Evolutionary conservation across 2,888 invertebrate genomes (phyloP).

Genomic region (Cacoxenus indagator): DNA sequence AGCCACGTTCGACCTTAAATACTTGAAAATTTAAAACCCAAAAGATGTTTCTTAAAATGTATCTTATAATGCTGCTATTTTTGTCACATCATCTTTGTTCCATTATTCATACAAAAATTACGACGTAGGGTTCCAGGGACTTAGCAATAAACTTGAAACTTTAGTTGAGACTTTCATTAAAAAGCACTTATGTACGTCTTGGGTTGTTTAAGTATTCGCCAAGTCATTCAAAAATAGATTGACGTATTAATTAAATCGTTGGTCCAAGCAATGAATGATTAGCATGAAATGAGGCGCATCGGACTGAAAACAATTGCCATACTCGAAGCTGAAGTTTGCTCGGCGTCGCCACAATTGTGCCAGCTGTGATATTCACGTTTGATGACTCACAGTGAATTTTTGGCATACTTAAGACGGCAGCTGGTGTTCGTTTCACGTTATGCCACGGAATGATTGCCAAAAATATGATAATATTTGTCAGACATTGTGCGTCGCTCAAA

Average conservation of each 20-base stretch:
- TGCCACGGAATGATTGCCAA: too few species aligned
- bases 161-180: not conserved
- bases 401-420: too few species aligned
- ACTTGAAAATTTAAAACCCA: too few species aligned
- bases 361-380: too few species aligned
- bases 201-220: not conserved
- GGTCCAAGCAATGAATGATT: not conserved
- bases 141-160: not conserved
- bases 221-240: not conserved
- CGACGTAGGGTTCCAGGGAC: not conserved
- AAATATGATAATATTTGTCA: too few species aligned
- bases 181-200: not conserved
- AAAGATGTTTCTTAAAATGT: too few species aligned
- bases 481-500: not conserved
- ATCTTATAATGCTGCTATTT: not conserved
- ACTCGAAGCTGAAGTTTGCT: too few species aligned
- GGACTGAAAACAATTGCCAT: too few species aligned
- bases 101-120: not conserved
- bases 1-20: too few species aligned
- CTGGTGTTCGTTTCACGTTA: too few species aligned
- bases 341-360: too few species aligned
- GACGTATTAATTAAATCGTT: conserved; percentile 1
- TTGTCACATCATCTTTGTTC: not conserved
- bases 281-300: not conserved
- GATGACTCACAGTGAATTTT: too few species aligned